Evolutionary conservation across 2,797 vertebrate genomes (phyloP), one percentile per base, ranked within the genome.

Genomic region (Clarias fuscus): DNA sequence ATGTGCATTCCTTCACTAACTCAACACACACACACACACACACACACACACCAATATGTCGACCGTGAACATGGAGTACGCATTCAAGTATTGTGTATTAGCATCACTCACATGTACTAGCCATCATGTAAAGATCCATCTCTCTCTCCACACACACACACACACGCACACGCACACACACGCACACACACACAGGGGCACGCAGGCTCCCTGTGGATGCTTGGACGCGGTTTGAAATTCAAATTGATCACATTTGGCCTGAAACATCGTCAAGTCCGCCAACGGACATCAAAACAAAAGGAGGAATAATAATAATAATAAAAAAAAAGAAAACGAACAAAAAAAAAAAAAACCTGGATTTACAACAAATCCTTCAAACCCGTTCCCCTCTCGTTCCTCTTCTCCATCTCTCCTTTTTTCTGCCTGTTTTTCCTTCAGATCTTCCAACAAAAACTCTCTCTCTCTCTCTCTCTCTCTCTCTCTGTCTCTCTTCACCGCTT

Each of bases 1-100:
- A 94, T 86, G 88, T 92, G 92, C 95, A 96, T 96, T 96, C 95
- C 93, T 95, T 86, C 89, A 91, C 94, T 95, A 95, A 95, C 94
- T 94, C 93, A 92, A 94, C 91, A 93, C 95, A 95, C 92, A 92
- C 91, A 33, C 33, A 93, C 89, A 91, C 82, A 87, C 75, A 91
- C 86, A 88, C 82, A 88, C 84, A 80, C 67, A 59, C 76, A 84
- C 82, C 48, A 70, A 65, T 40, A 87, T 64, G 80, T 62, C 80
- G 75, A 80, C 71, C 37, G 62, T 24, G n/a, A 70, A 86, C 83
- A 71, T 80, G 64, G 79, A 82, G 64, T 30, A 82, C n/a, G 30
- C 83, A 81, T 43, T 78, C 30, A 61, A 56, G 56, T 37, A 71
- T 72, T 86, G 80, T 84, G 71, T 79, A 83, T 84, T 78, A 78